Evolutionary conservation across 2,797 vertebrate species (phyloP).

Genomic region (Sebastolobus alascanus): DNA sequence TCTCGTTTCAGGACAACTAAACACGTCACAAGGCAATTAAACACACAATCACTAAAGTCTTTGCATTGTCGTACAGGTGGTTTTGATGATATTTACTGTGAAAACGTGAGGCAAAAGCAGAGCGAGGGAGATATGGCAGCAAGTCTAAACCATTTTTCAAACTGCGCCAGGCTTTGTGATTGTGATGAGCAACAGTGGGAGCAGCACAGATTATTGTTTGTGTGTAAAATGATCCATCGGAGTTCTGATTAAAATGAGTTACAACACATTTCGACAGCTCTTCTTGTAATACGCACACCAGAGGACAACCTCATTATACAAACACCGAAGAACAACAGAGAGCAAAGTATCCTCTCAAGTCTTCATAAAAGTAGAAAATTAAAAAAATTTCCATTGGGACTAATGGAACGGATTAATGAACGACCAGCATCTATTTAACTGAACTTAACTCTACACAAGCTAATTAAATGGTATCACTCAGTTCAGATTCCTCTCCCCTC

Average conservation of each 20-base stretch:
- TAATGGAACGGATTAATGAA: slow-evolving; percentile 42
- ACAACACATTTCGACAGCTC: slow-evolving; percentile 45
- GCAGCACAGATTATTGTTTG: slow-evolving; percentile 30
- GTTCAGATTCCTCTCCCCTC: slow-evolving; percentile 26
- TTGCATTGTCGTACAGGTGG: slow-evolving; percentile 13
- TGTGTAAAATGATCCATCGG: slow-evolving; percentile 38
- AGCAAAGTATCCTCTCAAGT: slow-evolving; percentile 26
- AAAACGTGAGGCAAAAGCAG: slow-evolving; percentile 8
- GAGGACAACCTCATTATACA: slow-evolving; percentile 42
- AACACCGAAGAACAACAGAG: slow-evolving; percentile 41
- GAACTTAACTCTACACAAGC: slow-evolving; percentile 6
- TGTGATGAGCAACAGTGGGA: slow-evolving; percentile 34
- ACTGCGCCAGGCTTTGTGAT: slow-evolving; percentile 10
- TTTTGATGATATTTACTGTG: slow-evolving; percentile 15
- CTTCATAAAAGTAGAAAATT: slow-evolving; percentile 38
- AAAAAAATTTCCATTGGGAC: slow-evolving; percentile 27
- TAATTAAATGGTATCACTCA: slow-evolving; percentile 36
- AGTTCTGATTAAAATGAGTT: slow-evolving; percentile 47
- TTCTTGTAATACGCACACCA: slow-evolving; percentile 22
- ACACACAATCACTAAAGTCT: slow-evolving; percentile 32
- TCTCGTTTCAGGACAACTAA: slow-evolving; percentile 41
- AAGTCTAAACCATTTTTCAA: background rate
- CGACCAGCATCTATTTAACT: background rate
- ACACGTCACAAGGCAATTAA: slow-evolving; percentile 41
- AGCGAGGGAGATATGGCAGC: background rate